Percentiles rank a stretch among this genome's conserved stretches.
phyloP scores from a whole-genome alignment of 2,113 vertebrate genomes.

The Trichomycterus rosablanca region DNA sequence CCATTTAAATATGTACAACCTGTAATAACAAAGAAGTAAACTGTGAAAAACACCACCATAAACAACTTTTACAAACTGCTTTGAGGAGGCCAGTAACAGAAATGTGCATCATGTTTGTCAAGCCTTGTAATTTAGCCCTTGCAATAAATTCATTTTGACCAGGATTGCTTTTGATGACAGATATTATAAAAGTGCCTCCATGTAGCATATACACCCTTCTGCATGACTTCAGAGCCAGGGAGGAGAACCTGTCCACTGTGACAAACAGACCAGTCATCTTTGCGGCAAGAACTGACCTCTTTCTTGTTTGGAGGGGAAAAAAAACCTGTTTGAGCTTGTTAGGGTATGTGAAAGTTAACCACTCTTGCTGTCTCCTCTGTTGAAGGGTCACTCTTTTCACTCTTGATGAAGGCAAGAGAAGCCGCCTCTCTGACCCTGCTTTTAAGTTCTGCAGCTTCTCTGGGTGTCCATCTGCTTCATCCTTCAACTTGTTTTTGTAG shows the following conservation, averaged over 20 bases:
- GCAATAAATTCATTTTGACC: conserved; percentile 33
- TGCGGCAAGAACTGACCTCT: conserved; percentile 10
- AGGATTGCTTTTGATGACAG: conserved; percentile 38
- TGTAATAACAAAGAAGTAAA: conserved; percentile 16
- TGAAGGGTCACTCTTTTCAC: conserved; percentile 61
- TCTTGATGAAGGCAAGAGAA: conserved; percentile 56
- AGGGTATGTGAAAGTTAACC: conserved; percentile 48
- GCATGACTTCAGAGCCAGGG: conserved; percentile 35
- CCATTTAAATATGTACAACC: conserved; percentile 18
- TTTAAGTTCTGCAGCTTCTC: conserved; percentile 43
- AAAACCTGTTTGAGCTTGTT: conserved; percentile 50
- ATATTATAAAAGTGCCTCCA: conserved; percentile 38
- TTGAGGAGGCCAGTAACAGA: conserved; percentile 41
- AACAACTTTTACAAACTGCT: conserved; percentile 26
- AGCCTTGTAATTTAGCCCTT: conserved; percentile 43
- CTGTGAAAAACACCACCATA: conserved; percentile 11
- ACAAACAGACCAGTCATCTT: conserved; percentile 34
- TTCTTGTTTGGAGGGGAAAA: conserved; percentile 33
- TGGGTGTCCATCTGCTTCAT: conserved; percentile 45
- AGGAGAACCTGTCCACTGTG: conserved; percentile 37
- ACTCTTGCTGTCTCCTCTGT: conserved; percentile 18
- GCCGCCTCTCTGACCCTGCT: conserved; percentile 56
- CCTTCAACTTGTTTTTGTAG: conserved; percentile 50
- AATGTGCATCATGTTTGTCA: conserved; percentile 30
- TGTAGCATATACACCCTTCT: conserved; percentile 29